phyloP scores from a whole-genome alignment of 53 echinoderm and acorn worm species.

The Stichopus horrens region DNA sequence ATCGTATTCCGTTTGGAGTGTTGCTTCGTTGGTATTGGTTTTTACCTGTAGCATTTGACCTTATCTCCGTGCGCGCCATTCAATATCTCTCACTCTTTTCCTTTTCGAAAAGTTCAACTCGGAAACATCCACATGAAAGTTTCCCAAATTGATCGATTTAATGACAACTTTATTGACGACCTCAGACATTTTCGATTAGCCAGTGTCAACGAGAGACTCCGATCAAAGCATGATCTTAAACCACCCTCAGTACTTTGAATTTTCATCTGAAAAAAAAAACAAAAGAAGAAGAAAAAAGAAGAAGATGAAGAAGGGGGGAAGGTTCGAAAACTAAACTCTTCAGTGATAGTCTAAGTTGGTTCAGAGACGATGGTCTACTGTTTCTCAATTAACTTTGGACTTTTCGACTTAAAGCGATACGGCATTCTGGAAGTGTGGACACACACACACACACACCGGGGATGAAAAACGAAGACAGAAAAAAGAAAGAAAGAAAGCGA shows the following conservation, averaged over 20 bases:
- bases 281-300: too few relatives aligned
- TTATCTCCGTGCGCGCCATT: neutral
- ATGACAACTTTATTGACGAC: neutral
- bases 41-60: neutral
- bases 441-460: too few relatives aligned
- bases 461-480: too few relatives aligned
- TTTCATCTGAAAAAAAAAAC: neutral
- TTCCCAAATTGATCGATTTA: slow-evolving; percentile 4
- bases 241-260: neutral
- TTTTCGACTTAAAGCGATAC: neutral
- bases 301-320: too few relatives aligned
- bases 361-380: neutral
- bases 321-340: neutral
- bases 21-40: too few relatives aligned
- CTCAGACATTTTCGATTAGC: neutral
- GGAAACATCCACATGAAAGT: neutral
- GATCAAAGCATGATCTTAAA: slow-evolving; percentile 1
- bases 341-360: neutral
- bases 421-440: too few relatives aligned
- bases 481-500: too few relatives aligned
- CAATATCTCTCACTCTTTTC: neutral
- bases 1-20: too few relatives aligned
- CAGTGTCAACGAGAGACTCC: neutral
- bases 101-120: neutral
- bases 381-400: neutral